Evolutionary conservation across 2,888 invertebrate genomes (phyloP), one percentile per base, ranked within the genome.

Genomic region (Eubasilissa splendida): DNA sequence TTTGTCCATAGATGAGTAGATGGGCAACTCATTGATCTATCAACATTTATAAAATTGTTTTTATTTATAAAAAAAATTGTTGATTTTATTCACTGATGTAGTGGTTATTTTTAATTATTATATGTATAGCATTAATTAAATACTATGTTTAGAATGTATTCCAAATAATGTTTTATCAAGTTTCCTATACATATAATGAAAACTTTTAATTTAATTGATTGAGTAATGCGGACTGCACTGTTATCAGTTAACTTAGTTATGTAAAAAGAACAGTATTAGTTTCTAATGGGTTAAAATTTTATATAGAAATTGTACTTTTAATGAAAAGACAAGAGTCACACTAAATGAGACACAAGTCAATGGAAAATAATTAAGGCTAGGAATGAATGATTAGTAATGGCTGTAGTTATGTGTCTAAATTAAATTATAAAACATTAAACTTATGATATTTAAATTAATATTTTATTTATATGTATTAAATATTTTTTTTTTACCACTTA

Each of bases 221-320:
- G 42, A 42, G 42, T 42, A 42, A 42, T 42, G 42, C 7, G 42
- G 7, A 59, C 22, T 31, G 60, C 22, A 22, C 60, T 63, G 60
- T 31, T 22, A 4, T 63, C 5, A 63, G 60, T 63, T 31, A 5
- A 63, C n/a, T 33, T 33, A 12, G 12, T 31, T 63, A 63, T 10
- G 68, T 50, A 42, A 68, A 66, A 66, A 66, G 42, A n/a, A 68
- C 50, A 68, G 68, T 68, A 68, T 68, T 68, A 68, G 42, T 68
- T 50, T n/a, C 68, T 68, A n/a, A 68, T 50, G 14, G 42, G 52
- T 68, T 68, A 68, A 68, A 68, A 50, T 68, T 42, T 68, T 68
- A 68, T 68, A 68, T 68, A 66, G 50, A 68, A 68, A 68, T 42
- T 68, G 9, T 68, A 68, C 42, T 66, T 66, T 66, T 66, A 42